Conservation (phyloP, 2,888 invertebrate genomes). For the Anoplius nigerrimus region DNA sequence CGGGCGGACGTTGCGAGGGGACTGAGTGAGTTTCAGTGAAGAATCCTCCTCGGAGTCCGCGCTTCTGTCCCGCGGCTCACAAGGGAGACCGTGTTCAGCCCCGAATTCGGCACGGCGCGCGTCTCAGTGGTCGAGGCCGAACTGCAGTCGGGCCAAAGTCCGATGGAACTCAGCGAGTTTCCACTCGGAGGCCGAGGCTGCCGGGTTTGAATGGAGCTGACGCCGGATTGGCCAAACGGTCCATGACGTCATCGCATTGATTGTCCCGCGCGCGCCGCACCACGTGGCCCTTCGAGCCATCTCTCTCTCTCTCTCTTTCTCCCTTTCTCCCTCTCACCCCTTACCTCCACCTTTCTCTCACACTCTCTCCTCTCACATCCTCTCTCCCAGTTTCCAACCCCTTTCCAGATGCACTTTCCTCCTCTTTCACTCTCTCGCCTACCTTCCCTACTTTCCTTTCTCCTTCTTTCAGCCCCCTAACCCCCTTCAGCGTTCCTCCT, state of each 20-base stretch:
- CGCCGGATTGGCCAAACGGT: constrained; percentile 78
- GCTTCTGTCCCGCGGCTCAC: constrained; percentile 3
- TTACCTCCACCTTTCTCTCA: background rate
- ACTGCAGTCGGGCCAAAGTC: constrained; percentile 73
- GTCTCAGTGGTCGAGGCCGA: constrained; percentile 72
- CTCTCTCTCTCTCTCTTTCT: constrained; percentile 29
- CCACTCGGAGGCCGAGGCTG: constrained; percentile 69
- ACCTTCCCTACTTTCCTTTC: constrained; percentile 20
- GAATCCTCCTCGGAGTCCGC: constrained; percentile 11
- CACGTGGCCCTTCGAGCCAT: constrained; percentile 68
- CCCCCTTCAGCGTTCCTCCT: background rate
- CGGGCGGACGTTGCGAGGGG: background rate
- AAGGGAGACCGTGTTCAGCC: constrained; percentile 29
- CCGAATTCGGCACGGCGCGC: constrained; percentile 53
- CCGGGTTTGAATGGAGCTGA: constrained; percentile 82
- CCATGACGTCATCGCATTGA: constrained; percentile 87
- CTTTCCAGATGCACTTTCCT: constrained; percentile 39
- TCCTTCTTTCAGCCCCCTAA: constrained; percentile 1
- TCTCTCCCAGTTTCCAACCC: background rate
- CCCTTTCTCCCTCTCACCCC: background rate
- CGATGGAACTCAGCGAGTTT: constrained; percentile 71
- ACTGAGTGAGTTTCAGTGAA: constrained; percentile 25
- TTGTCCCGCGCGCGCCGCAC: constrained; percentile 79
- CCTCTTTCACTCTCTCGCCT: constrained; percentile 18
- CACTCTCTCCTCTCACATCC: background rate